A percentile compares a stretch with the other conserved stretches of the same genome.
These are phyloP conservation scores for Morone saxatilis DNA, from an alignment of 2,113 vertebrate species.

Conservation along the genomic window DNA sequence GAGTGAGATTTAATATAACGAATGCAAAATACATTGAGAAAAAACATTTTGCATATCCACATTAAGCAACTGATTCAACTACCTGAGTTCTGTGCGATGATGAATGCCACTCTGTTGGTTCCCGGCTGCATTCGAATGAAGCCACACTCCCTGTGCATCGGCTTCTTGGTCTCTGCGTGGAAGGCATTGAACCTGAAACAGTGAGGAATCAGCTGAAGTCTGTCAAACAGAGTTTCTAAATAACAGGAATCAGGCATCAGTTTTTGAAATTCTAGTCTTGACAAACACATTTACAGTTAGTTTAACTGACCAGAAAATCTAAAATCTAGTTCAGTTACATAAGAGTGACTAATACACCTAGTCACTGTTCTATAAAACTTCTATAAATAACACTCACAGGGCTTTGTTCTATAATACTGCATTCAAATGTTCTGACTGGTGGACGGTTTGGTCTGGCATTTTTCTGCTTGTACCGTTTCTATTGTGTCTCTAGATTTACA, in stretches of 20 bases:
- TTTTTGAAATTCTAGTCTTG: no score
- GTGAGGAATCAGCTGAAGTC: neutral
- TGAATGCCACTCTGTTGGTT: conserved; percentile 94
- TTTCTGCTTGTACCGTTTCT: neutral
- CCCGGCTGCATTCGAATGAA: conserved; percentile 94
- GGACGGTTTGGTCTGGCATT: neutral
- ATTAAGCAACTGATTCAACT: neutral
- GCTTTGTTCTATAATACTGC: neutral
- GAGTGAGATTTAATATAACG: neutral
- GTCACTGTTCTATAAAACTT: neutral
- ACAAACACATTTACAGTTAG: no score
- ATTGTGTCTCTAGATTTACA: neutral
- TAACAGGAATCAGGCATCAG: neutral
- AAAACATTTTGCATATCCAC: neutral
- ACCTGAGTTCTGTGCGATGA: conserved; percentile 98
- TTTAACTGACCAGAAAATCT: neutral
- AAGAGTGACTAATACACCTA: neutral
- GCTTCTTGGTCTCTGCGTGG: conserved; percentile 90
- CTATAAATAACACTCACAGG: neutral
- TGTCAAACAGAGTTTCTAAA: neutral
- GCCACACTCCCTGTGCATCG: conserved; percentile 94
- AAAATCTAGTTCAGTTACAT: neutral
- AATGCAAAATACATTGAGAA: neutral
- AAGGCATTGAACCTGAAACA: conserved; percentile 92
- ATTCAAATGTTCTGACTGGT: neutral